Percentiles rank a stretch among this genome's conserved stretches.
These are phyloP conservation scores for Cotesia congregata DNA, from an alignment of 2,888 invertebrate species.

Conservation along the genomic window DNA sequence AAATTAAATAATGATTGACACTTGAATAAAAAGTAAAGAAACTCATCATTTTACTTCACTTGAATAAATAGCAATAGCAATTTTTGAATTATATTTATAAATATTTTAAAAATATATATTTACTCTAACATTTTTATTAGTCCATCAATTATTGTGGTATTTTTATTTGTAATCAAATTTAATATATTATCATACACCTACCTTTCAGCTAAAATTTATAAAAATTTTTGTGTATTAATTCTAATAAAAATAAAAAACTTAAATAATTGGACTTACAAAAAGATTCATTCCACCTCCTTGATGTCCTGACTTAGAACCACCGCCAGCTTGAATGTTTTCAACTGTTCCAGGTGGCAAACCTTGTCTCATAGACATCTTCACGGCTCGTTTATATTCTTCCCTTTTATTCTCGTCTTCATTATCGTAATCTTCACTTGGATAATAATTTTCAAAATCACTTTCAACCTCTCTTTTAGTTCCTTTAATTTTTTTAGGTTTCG, in stretches of 20 bases:
- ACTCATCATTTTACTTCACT: too few species aligned
- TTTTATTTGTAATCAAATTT: constrained; percentile 64
- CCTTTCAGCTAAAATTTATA: background rate
- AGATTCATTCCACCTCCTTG: constrained; percentile 66
- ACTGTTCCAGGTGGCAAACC: constrained; percentile 65
- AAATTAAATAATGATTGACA: too few species aligned
- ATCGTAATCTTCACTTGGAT: constrained; percentile 30
- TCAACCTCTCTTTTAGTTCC: background rate
- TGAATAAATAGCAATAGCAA: too few species aligned
- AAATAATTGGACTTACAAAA: constrained; percentile 56
- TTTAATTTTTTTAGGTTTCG: background rate
- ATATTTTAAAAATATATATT: too few species aligned
- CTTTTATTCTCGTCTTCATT: constrained; percentile 36
- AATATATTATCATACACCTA: background rate
- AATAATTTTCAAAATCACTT: constrained; percentile 39
- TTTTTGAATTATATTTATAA: too few species aligned
- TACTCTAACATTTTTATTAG: too few species aligned
- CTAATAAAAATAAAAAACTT: background rate
- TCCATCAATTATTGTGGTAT: constrained; percentile 54
- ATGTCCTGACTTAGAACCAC: constrained; percentile 61
- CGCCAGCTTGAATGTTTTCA: constrained; percentile 65
- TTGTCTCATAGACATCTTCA: constrained; percentile 66
- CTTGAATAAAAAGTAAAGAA: too few species aligned
- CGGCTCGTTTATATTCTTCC: constrained; percentile 53
- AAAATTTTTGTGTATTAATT: background rate